Base-by-base conservation (phyloP, 2,113 vertebrate species). In the Marmota flaviventris region DNA sequence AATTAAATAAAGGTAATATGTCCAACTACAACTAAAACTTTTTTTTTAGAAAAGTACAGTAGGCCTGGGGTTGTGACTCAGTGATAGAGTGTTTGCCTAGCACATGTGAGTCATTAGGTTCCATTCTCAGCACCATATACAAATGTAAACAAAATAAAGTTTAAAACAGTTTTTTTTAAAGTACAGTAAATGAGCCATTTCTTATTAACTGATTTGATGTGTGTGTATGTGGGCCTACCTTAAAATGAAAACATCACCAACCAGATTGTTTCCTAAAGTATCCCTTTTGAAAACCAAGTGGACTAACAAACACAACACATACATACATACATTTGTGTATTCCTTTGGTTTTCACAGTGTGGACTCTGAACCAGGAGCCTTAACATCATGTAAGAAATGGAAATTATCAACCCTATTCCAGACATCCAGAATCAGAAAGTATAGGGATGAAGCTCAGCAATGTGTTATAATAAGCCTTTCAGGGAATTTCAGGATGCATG, bases 161-260 rank as follows among this genome's bases (percentile, higher is more conserved):
- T 53, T 53, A 53, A 53, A 61, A 70, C 61, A 51, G 11, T 51
- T 51, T 51, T 51, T 51, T 51, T 51, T 51, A 13, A 89, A 51
- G 39, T 56, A 56, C 51, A 85, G 17, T n/a, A 32, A 96, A 94
- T 77, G 34, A 79, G 82, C 32, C 27, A 75, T 70, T 82, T 96
- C 17, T 78, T 70, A 83, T 58, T 91, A 65, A 79, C 22, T 85
- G 20, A 75, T 65, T 22, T 72, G 78, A 39, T 65, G 48, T 63
- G 18, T 39, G 32, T 72, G 45, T 10, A 17, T 8, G 13, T 61
- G 13, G 8, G n/a, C 12, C 34, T 24, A 48, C n/a, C 10, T 82
- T 20, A 93, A 63, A 89, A 58, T 58, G 76, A 58, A 95, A 92
- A 61, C 18, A 83, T 72, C 51, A 84, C 34, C 5, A 92, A 61